Base-by-base conservation (phyloP, 2,113 vertebrate species). In the Sebastes fasciatus region DNA sequence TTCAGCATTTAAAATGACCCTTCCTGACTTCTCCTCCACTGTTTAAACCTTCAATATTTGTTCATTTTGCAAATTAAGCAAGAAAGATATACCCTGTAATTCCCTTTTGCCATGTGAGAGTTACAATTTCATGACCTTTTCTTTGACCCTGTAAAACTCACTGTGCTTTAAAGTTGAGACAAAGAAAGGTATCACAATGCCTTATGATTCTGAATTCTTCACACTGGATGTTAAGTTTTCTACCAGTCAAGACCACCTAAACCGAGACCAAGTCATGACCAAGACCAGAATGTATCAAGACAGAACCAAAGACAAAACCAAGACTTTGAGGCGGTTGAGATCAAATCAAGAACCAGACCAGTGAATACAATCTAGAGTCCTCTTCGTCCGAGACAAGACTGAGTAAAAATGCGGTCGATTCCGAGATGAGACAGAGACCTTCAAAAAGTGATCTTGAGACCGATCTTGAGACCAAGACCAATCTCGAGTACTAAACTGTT, bases 1-100 rank as follows among this genome's bases (percentile, higher is more conserved):
- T 34, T 23, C 21, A 14, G 52, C 1, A 0, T 54, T 79, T n/a
- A 34, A 80, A 83, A 83, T 66, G 52, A 74, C 82, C 62, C 8
- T 19, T 77, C 6, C 0, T 54, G 49, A 54, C 75, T 72, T 77
- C 21, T 45, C 74, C 46, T 11, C 10, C 0, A 73, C 23, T 16
- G 10, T 42, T 21, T 43, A 17, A 73, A 57, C 12, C 5, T 1
- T 65, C 10, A 34, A 34, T 49, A 43, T 72, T 1, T 74, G 52
- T 63, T 55, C 23, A 58, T 52, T 79, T 72, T 60, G 46, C 26
- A 71, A 74, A 66, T 55, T 23, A 54, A 0, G 3, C 58, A 21
- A 74, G 45, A 70, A 26, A 67, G 46, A 71, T 2, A 8, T 8
- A 21, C 6, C 49, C 6, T 48, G 21, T 61, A 66, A 49, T 45